Conservation (phyloP, 2,113 vertebrate genomes). For the Myxocyprinus asiaticus region DNA sequence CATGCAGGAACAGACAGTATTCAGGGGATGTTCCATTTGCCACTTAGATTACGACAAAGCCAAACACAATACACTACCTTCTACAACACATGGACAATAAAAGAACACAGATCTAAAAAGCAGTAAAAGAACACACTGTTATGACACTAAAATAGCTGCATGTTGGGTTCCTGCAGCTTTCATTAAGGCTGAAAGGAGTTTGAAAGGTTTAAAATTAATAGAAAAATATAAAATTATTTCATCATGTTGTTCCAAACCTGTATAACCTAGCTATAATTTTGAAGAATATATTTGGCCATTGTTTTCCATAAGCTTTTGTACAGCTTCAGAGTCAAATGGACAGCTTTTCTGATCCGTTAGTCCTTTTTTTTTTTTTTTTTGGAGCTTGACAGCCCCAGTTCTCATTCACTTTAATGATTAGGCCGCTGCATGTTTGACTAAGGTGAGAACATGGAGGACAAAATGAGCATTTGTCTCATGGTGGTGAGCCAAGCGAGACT, state of each 20-base stretch:
- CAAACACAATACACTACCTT: neutral
- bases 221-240: neutral
- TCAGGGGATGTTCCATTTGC: conserved; percentile 1
- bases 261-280: too few relatives aligned
- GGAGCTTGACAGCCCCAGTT: neutral
- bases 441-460: neutral
- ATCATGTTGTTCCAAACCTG: neutral
- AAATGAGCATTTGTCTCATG: conserved; percentile 40
- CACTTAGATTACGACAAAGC: conserved; percentile 4
- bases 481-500: conserved; percentile 47
- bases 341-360: too few relatives aligned
- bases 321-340: too few relatives aligned
- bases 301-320: too few relatives aligned
- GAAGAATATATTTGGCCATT: too few relatives aligned
- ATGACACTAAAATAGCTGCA: neutral
- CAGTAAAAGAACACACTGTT: neutral
- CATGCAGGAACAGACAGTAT: neutral
- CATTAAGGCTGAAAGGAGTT: too few relatives aligned
- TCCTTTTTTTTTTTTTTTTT: neutral
- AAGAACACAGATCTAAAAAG: neutral
- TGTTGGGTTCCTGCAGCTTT: neutral
- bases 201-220: too few relatives aligned
- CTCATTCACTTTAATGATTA: too few relatives aligned
- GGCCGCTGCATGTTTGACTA: neutral
- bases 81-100: neutral